Evolutionary conservation across 2,113 vertebrate genomes (phyloP), one percentile per base, ranked within the genome.

Genomic region (Brachyistius frenatus): DNA sequence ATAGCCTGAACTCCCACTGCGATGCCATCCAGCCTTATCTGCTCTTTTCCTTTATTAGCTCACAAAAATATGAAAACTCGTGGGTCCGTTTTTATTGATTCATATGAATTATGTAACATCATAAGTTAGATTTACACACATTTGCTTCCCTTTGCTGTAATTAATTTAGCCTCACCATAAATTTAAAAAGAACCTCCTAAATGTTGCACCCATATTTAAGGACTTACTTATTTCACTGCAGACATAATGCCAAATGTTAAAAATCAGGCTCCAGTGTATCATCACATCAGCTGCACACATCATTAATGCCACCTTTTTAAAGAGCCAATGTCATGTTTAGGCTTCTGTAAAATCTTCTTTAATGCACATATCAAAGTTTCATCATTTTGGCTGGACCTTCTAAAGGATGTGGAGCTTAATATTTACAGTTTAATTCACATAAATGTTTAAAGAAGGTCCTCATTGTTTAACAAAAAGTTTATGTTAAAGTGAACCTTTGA

Each of bases 341-440:
- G 13, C 8, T 60, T 46, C 33, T 66, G 32, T 60, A 57, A 74
- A 63, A 61, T 3, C 11, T 53, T 39, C 36, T 41, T 58, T 70
- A 55, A 78, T 14, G 15, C 11, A 68, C 66, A 64, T 68, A 53
- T 55, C 69, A 70, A 49, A 49, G 30, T 85, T 78, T 85, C 58
- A 85, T 87, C 55, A 60, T 69, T 82, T 71, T 76, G 33, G 76
- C 53, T 69, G 73, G 60, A 64, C 62, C 47, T 83, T 52, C 70
- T 66, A 23, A 52, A 69, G 58, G 77, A 79, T 68, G 62, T 39
- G 0, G 58, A 50, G 77, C 41, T 73, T 56, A 57, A 88, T 68
- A 54, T 75, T 65, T 73, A 87, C 66, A 44, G 60, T 52, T 69
- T 78, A 47, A 72, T 60, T 80, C 74, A 15, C 73, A 89, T 84